Evolutionary conservation across 2,113 vertebrate species (phyloP), one percentile per base, ranked within the genome.

Genomic region (Hemibagrus wyckioides): DNA sequence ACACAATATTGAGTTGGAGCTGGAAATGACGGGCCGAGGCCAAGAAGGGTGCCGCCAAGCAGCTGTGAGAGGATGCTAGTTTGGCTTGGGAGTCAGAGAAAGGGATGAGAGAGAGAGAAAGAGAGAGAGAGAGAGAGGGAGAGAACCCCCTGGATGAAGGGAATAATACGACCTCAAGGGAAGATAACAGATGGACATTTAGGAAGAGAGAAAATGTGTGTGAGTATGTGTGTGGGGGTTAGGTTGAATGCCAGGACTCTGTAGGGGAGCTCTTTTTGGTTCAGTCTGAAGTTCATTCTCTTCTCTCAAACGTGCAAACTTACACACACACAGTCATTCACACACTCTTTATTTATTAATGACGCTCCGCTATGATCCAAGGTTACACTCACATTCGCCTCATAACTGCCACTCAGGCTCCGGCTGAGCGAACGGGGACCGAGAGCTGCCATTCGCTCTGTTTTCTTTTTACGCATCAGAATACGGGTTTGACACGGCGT

Each of bases 151-250:
- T 95, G 92, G 93, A 94, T 94, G 89, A 91, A 86, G 91, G 91
- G 93, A 95, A 94, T 95, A 95, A 95, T 95, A 94, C 93, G 93
- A 92, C 93, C 94, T 93, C 94, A 90, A 88, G 94, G 93, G 95
- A 95, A 87, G 91, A 92, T 84, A 93, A 94, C 94, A 96, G 95
- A 95, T 95, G 95, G 95, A 94, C 94, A 87, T 94, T 94, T 92
- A 94, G 92, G 90, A 92, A 90, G 94, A 36, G 76, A 80, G 59
- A 63, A 41, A 48, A 59, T 25, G 48, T 23, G 30, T 54, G 59
- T 83, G 59, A 71, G 83, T 91, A 92, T 92, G 94, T 92, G 93
- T 92, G 90, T 90, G 90, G 93, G 94, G 93, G 94, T 95, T 94
- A 94, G 92, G 93, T 92, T 90, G 92, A 92, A 93, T 93, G 92